These are phyloP conservation scores for Dryococelus australis DNA, from an alignment of 2,888 invertebrate genomes.

Conservation along the genomic window DNA sequence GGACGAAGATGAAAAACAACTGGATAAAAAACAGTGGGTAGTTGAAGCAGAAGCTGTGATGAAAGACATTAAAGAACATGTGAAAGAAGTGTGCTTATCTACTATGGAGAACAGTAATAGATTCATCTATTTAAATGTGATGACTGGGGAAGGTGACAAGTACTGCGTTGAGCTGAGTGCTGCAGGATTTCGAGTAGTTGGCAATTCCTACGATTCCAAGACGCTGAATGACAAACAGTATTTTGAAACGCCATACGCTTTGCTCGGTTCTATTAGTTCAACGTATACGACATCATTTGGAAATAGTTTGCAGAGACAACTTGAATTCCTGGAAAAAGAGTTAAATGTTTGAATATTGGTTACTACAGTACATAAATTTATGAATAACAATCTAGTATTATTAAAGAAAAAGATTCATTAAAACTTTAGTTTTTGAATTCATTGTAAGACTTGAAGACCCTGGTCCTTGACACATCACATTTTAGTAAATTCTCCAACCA, in stretches of 20 bases:
- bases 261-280: not conserved
- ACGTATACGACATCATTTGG: constrained; percentile 16
- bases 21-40: not conserved
- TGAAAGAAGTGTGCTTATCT: not conserved
- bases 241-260: constrained; percentile 22
- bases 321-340: not conserved
- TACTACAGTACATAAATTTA: not conserved
- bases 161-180: constrained; percentile 20
- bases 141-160: constrained; percentile 16
- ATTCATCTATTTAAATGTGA: not conserved
- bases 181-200: not conserved
- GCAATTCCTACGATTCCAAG: not conserved
- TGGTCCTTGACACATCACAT: too few relatives aligned
- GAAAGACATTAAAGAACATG: constrained; percentile 13
- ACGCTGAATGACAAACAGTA: not conserved
- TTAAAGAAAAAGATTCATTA: too few relatives aligned
- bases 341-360: not conserved
- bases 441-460: too few relatives aligned
- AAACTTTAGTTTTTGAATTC: too few relatives aligned
- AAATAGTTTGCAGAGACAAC: not conserved
- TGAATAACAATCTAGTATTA: too few relatives aligned
- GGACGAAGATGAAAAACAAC: not conserved
- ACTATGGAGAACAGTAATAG: not conserved
- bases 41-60: constrained; percentile 5
- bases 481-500: too few relatives aligned